Conservation (phyloP, 2,113 vertebrate genomes). For the Silurus glanis region DNA sequence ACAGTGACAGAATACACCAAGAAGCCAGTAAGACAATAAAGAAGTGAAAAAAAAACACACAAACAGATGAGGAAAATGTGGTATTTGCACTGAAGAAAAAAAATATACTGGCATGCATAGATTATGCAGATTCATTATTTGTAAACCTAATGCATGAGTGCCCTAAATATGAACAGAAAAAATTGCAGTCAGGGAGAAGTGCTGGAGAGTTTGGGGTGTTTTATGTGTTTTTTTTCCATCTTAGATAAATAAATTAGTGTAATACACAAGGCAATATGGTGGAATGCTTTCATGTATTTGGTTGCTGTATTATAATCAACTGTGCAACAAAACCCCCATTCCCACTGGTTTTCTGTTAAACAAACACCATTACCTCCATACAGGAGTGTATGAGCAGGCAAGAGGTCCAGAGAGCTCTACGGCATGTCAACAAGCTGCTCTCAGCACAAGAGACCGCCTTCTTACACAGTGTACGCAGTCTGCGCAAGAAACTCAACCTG, state of each 20-base stretch:
- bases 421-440: constrained; percentile 80
- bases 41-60: background rate
- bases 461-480: constrained; percentile 60
- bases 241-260: background rate
- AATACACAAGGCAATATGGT: background rate
- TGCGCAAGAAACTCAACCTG: constrained; percentile 74
- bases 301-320: background rate
- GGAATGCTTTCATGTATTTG: background rate
- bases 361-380: background rate
- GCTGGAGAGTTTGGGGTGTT: background rate
- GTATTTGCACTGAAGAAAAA: background rate
- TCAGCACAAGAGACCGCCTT: constrained; percentile 75
- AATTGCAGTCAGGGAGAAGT: background rate
- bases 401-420: constrained; percentile 65
- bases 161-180: background rate
- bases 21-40: background rate
- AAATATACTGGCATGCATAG: background rate
- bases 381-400: constrained; percentile 75
- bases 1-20: background rate
- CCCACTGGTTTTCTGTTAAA: background rate
- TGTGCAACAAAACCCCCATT: background rate
- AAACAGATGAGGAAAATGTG: background rate
- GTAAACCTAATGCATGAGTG: background rate
- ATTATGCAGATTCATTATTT: background rate
- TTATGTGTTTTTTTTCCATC: background rate